Percentiles rank a stretch among this genome's conserved stretches.
phyloP scores from a whole-genome alignment of 1,140 invertebrate species.

The Melitaea cinxia region DNA sequence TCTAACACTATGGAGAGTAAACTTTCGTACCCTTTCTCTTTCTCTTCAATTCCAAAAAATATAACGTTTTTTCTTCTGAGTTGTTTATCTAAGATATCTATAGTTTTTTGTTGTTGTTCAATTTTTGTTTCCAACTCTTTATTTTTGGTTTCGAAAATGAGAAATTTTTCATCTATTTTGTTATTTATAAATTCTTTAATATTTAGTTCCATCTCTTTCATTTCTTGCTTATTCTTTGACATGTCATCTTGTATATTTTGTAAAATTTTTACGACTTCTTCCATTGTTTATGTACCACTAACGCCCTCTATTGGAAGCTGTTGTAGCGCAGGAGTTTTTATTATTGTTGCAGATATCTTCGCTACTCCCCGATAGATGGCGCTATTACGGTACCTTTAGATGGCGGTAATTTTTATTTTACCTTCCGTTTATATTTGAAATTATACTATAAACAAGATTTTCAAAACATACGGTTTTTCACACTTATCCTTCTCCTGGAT shows the following conservation, averaged over 20 bases:
- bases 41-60: constrained; percentile 24
- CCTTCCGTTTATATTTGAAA: too few relatives aligned
- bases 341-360: too few relatives aligned
- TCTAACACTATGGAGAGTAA: constrained; percentile 8
- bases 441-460: too few relatives aligned
- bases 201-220: constrained; percentile 1
- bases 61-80: constrained; percentile 23
- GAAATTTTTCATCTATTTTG: constrained; percentile 37
- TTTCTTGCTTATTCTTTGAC: not conserved
- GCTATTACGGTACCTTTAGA: too few relatives aligned
- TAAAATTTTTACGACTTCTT: not conserved
- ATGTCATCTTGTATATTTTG: not conserved
- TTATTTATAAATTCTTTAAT: constrained; percentile 3
- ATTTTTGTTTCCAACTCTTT: constrained; percentile 24
- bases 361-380: too few relatives aligned
- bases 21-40: constrained; percentile 18
- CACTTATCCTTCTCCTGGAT: too few relatives aligned
- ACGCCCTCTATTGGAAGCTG: not conserved
- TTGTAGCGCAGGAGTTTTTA: too few relatives aligned
- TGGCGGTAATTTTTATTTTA: too few relatives aligned
- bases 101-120: constrained; percentile 15
- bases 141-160: constrained; percentile 35
- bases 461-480: too few relatives aligned
- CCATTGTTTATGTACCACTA: not conserved
- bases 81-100: constrained; percentile 15